Percentiles rank a stretch among this genome's conserved stretches.
Evolutionary conservation across 2,797 vertebrate genomes (phyloP).

Genomic region (Melanotaenia maccullochi): DNA sequence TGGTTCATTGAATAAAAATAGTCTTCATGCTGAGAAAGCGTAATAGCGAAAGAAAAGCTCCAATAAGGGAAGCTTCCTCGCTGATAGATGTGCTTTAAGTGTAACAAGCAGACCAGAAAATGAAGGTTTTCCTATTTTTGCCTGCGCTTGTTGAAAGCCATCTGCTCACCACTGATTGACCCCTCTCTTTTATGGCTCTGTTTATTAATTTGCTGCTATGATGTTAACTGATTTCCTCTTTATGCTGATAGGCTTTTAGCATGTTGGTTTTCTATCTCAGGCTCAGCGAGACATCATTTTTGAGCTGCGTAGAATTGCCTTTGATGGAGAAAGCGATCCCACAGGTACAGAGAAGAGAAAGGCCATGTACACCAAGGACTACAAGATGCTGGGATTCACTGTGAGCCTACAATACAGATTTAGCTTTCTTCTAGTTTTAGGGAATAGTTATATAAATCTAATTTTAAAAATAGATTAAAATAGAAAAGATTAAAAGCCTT

Average conservation of each 20-base stretch:
- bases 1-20: constrained; percentile 6
- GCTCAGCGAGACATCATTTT: constrained; percentile 96
- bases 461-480: neutral
- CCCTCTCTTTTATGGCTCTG: neutral
- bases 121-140: constrained; percentile 10
- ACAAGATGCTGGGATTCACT: constrained; percentile 98
- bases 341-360: constrained; percentile 93
- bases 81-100: constrained; percentile 23
- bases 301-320: constrained; percentile 95
- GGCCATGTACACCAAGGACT: constrained; percentile 97
- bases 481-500: neutral
- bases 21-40: neutral
- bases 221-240: constrained; percentile 6
- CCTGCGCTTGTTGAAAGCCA: constrained; percentile 20
- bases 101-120: constrained; percentile 27
- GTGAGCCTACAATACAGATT: constrained; percentile 77
- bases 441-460: neutral
- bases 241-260: constrained; percentile 17
- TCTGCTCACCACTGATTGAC: constrained; percentile 7
- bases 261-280: constrained; percentile 73
- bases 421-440: neutral
- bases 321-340: constrained; percentile 94
- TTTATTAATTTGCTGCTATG: constrained; percentile 24
- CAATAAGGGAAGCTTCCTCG: neutral
- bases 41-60: constrained; percentile 13